Conservation (phyloP, 2,888 invertebrate species). For the Eupithecia abbreviata region DNA sequence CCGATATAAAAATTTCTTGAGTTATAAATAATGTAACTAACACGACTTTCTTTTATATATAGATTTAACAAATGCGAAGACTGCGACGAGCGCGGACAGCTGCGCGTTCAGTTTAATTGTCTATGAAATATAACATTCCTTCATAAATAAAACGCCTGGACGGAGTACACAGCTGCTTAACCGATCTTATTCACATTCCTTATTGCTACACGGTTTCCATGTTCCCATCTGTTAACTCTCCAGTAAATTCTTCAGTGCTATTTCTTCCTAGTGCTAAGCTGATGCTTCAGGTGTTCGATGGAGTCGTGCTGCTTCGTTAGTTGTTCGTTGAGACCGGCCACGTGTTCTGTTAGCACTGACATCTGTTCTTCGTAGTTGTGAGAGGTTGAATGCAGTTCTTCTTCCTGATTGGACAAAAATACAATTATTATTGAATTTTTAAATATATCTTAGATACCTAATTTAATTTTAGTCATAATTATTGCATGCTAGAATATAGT, state of each 20-base stretch:
- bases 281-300: conserved; percentile 87
- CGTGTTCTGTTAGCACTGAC: conserved; percentile 85
- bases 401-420: conserved; percentile 65
- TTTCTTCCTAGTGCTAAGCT: conserved; percentile 80
- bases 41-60: too few species aligned
- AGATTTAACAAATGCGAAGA: too few species aligned
- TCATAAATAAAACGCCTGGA: too few species aligned
- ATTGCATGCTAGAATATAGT: too few species aligned
- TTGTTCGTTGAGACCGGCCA: conserved; percentile 90
- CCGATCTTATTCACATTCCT: neutral
- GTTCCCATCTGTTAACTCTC: neutral
- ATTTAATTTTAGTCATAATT: too few species aligned
- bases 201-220: neutral
- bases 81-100: too few species aligned
- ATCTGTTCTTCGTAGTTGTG: conserved; percentile 87
- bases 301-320: conserved; percentile 91
- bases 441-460: too few species aligned
- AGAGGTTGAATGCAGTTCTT: conserved; percentile 86
- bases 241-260: conserved; percentile 43
- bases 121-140: too few species aligned
- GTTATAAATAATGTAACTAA: too few species aligned
- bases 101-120: too few species aligned
- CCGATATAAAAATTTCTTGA: too few species aligned
- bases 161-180: neutral
- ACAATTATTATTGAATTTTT: neutral